Percentiles rank a stretch among this genome's conserved stretches.
These are phyloP conservation scores for Cryptoblepharus egeriae DNA, from an alignment of 2,797 vertebrate species.

Conservation along the genomic window DNA sequence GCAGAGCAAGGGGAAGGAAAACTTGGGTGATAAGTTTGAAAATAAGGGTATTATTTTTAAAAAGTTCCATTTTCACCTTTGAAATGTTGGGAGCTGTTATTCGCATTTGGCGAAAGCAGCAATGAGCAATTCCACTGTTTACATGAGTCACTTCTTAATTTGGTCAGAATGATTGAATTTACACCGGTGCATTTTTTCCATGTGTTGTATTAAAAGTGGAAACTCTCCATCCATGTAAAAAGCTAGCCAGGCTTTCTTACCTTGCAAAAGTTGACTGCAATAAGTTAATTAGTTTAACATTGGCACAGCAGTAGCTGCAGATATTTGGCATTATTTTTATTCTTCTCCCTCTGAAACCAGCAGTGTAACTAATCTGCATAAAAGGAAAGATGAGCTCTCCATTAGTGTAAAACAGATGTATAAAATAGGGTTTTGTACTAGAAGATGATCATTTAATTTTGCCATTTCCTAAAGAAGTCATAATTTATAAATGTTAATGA, in stretches of 20 bases:
- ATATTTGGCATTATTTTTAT: conserved; percentile 37
- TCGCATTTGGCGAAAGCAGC: neutral
- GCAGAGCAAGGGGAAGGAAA: too few species aligned
- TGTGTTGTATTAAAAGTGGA: neutral
- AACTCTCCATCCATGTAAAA: neutral
- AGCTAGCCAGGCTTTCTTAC: neutral
- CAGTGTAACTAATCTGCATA: conserved; percentile 35
- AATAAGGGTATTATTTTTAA: neutral
- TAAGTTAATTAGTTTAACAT: conserved; percentile 26
- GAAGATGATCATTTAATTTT: conserved; percentile 65
- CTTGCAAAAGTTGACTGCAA: conserved; percentile 10
- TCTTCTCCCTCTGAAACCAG: conserved; percentile 47
- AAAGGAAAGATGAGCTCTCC: conserved; percentile 52
- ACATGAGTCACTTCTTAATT: neutral
- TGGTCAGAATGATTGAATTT: neutral
- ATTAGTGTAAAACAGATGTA: conserved; percentile 66
- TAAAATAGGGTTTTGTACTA: conserved; percentile 54
- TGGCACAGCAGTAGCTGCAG: conserved; percentile 1
- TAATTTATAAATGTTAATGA: conserved; percentile 74
- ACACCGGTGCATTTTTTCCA: too few species aligned
- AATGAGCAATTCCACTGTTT: too few species aligned
- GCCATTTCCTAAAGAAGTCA: conserved; percentile 63
- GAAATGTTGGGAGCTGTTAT: neutral
- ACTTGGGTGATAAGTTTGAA: too few species aligned
- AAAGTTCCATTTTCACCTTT: neutral